Percentiles rank a stretch among this genome's conserved stretches.
phyloP scores from a whole-genome alignment of 1,140 invertebrate genomes.

The Ceratosolen fusciceps region DNA sequence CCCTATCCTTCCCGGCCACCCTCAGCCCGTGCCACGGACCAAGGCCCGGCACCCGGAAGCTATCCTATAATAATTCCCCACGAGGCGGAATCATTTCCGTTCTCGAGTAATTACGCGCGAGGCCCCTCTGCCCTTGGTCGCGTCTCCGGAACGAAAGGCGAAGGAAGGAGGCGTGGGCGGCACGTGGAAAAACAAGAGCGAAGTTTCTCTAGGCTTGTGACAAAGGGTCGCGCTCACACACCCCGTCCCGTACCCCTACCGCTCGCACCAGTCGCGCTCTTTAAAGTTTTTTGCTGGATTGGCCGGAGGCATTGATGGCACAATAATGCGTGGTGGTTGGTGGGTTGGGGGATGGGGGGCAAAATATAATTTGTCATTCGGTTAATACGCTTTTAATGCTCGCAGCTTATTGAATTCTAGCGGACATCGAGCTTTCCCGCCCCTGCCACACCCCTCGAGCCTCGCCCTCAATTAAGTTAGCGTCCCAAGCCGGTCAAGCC shows the following conservation, averaged over 20 bases:
- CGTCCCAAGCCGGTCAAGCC: too few relatives aligned
- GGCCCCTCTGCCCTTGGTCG: not conserved
- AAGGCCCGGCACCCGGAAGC: too few relatives aligned
- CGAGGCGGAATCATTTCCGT: constrained; percentile 47
- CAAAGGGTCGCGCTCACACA: too few relatives aligned
- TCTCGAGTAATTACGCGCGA: constrained; percentile 45
- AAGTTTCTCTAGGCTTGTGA: constrained; percentile 38
- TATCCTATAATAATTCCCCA: constrained; percentile 45
- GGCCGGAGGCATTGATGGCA: not conserved
- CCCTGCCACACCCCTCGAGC: too few relatives aligned
- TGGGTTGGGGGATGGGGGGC: too few relatives aligned
- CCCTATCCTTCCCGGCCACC: not conserved
- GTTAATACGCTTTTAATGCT: not conserved
- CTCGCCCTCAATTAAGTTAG: too few relatives aligned
- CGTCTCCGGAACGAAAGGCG: not conserved
- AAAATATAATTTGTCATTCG: too few relatives aligned
- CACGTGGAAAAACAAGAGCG: constrained; percentile 44
- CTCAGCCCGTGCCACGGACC: not conserved
- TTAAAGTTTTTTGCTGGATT: constrained; percentile 31
- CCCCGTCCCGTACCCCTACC: too few relatives aligned
- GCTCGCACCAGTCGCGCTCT: not conserved
- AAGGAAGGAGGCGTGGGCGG: not conserved
- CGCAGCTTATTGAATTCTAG: not conserved
- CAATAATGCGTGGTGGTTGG: constrained; percentile 18
- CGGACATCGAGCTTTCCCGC: too few relatives aligned